A percentile compares a stretch with the other conserved stretches of the same genome.
Conservation (phyloP, 2,113 vertebrate genomes). For the Ochotona princeps region DNA sequence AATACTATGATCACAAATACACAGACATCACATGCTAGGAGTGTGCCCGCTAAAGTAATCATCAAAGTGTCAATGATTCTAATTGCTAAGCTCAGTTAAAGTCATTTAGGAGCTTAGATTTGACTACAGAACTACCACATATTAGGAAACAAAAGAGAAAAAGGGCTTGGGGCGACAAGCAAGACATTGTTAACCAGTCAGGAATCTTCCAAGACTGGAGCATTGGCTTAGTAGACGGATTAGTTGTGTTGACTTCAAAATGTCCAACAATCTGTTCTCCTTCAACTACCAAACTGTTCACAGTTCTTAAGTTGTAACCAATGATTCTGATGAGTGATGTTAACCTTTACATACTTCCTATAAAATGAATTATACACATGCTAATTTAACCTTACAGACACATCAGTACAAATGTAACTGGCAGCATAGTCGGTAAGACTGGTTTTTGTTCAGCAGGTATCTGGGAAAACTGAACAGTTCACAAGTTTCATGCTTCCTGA, state of each 20-base stretch:
- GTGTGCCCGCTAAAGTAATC: slow-evolving; percentile 71
- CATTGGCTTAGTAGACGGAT: slow-evolving; percentile 37
- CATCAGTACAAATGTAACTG: slow-evolving; percentile 60
- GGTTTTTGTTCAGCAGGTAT: slow-evolving; percentile 75
- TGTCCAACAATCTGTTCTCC: slow-evolving; percentile 53
- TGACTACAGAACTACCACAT: slow-evolving; percentile 25
- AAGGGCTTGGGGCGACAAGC: neutral
- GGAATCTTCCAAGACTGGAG: neutral
- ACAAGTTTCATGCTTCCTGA: slow-evolving; percentile 95
- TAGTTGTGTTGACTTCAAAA: slow-evolving; percentile 34
- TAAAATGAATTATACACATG: slow-evolving; percentile 65
- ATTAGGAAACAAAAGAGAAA: neutral
- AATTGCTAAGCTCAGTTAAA: slow-evolving; percentile 65
- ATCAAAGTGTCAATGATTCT: slow-evolving; percentile 66
- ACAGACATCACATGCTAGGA: slow-evolving; percentile 51
- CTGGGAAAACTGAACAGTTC: slow-evolving; percentile 87
- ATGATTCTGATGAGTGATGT: neutral
- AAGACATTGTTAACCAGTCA: slow-evolving; percentile 47
- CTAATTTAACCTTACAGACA: slow-evolving; percentile 67
- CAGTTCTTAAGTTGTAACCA: slow-evolving; percentile 47
- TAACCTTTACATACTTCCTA: slow-evolving; percentile 68
- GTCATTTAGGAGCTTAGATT: slow-evolving; percentile 54
- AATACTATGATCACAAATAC: slow-evolving; percentile 36
- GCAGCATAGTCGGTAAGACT: slow-evolving; percentile 66
- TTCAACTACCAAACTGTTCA: slow-evolving; percentile 55